Evolutionary conservation across 1,140 invertebrate species (phyloP), one percentile per base, ranked within the genome.

Genomic region (Ceratosolen fusciceps): DNA sequence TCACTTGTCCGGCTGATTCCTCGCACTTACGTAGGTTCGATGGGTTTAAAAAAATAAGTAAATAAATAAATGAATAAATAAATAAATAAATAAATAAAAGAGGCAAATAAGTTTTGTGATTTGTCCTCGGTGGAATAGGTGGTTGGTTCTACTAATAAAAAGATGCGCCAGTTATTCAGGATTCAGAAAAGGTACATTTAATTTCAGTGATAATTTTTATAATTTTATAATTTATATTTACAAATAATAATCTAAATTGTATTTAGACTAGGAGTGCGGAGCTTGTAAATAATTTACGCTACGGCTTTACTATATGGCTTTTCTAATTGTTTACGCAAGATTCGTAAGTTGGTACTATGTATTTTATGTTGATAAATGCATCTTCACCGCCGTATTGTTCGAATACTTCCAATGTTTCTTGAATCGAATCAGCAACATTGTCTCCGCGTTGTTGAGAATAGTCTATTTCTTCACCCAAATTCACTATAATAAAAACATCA

Each of bases 351-450:
- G 97, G 97, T 77, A 98, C 93, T 94, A 98, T 97, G 87, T 98
- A 98, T 91, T 99, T 98, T 83, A 99, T 98, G 88, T 98, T 98
- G 83, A 98, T 98, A 86, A 97, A 98, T 9, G 97, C 97, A 89
- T 98, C 96, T 83, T 96, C 94, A 5, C 97, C 97, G 9, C 97
- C 97, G 86, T 95, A 95, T 81, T 93, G 91, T 88, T 99, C 97
- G 75, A 99, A 91, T 29, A 96, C 91, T 91, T 98, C 96, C 54
- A 99, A 90, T 4, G 97, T 98, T 86, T 98, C 96, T 87, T 98
- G 95, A 81, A 98, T 96, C 21, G 97, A 90, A 86, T 98, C 97
- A 0, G 95, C 95, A 65, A 97, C 92, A 86, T 96, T 98, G 87
- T 96, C 94, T 52, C 94, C 92, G 82, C 94, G 94, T 81, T 95